Evolutionary conservation across 2,113 vertebrate genomes (phyloP).

Genomic region (Amia ocellicauda): DNA sequence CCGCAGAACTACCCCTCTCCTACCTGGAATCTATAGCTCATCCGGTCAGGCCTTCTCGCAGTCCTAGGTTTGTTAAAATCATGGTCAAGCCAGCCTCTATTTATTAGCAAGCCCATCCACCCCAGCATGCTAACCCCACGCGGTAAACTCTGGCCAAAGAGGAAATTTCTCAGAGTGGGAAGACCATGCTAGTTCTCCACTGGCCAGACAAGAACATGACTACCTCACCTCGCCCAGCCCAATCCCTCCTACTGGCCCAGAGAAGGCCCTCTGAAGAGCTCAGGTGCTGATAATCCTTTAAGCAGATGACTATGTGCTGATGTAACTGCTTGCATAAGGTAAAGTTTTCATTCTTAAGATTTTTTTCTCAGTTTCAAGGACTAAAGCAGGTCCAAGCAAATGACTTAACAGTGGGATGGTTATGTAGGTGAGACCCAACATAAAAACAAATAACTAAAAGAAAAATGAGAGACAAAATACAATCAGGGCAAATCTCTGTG

Average conservation of each 20-base stretch:
- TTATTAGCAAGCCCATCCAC: conserved; percentile 52
- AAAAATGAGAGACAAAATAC: too few relatives aligned
- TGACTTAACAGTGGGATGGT: too few relatives aligned
- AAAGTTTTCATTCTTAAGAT: not conserved
- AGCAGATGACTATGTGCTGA: conserved; percentile 47
- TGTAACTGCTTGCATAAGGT: not conserved
- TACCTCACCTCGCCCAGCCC: not conserved
- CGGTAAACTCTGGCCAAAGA: not conserved
- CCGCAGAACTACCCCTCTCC: not conserved
- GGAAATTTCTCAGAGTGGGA: not conserved
- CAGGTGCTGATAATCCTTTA: conserved; percentile 53
- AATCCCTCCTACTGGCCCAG: not conserved
- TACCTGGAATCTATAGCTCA: not conserved
- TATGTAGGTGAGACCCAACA: too few relatives aligned
- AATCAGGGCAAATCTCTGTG: too few relatives aligned
- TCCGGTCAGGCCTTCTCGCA: not conserved
- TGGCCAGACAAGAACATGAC: not conserved
- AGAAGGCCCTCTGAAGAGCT: conserved; percentile 14
- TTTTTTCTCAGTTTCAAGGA: not conserved
- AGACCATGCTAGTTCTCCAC: not conserved
- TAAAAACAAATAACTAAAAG: too few relatives aligned
- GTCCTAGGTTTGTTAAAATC: conserved; percentile 1
- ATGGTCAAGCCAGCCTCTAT: conserved; percentile 43
- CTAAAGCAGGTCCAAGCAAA: too few relatives aligned
- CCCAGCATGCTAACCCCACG: conserved; percentile 46